These are phyloP conservation scores for Liopterus haemorrhoidalis DNA, from an alignment of 2,888 invertebrate species.

Conservation along the genomic window DNA sequence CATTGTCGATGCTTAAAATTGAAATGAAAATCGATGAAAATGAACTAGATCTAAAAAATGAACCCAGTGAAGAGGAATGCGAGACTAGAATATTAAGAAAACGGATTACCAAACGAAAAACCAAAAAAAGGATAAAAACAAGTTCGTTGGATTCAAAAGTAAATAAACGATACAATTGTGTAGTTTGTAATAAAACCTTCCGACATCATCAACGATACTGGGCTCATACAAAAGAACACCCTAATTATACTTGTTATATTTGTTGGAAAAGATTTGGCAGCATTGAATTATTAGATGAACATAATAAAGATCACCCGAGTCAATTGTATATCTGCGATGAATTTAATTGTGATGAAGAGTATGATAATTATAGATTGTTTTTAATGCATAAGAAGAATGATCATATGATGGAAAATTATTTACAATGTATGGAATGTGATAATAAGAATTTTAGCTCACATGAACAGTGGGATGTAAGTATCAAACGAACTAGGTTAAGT, in stretches of 20 bases:
- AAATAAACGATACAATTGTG: conserved; percentile 2
- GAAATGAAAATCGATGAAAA: conserved; percentile 10
- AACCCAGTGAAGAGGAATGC: background rate
- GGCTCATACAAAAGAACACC: conserved; percentile 4
- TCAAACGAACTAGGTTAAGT: too few relatives aligned
- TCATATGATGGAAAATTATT: conserved; percentile 9
- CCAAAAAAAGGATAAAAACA: background rate
- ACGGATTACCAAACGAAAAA: conserved; percentile 7
- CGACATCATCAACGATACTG: conserved; percentile 6
- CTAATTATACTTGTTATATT: conserved; percentile 7
- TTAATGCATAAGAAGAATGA: conserved; percentile 9
- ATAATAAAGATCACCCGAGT: conserved; percentile 9
- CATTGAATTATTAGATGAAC: conserved; percentile 4
- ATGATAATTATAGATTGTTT: conserved; percentile 4
- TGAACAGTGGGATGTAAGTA: conserved; percentile 13
- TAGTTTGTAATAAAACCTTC: conserved; percentile 4
- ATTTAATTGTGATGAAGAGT: conserved; percentile 11
- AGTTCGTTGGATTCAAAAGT: too few relatives aligned
- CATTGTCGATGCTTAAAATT: conserved; percentile 6
- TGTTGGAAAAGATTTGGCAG: conserved; percentile 7
- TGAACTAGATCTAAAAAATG: conserved; percentile 4
- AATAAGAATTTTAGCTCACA: conserved; percentile 8
- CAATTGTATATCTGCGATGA: conserved; percentile 10
- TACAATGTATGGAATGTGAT: conserved; percentile 11
- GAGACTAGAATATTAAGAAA: conserved; percentile 1